Evolutionary conservation across 2,113 vertebrate species (phyloP), one percentile per base, ranked within the genome.

Genomic region (Corythornis cristatus): DNA sequence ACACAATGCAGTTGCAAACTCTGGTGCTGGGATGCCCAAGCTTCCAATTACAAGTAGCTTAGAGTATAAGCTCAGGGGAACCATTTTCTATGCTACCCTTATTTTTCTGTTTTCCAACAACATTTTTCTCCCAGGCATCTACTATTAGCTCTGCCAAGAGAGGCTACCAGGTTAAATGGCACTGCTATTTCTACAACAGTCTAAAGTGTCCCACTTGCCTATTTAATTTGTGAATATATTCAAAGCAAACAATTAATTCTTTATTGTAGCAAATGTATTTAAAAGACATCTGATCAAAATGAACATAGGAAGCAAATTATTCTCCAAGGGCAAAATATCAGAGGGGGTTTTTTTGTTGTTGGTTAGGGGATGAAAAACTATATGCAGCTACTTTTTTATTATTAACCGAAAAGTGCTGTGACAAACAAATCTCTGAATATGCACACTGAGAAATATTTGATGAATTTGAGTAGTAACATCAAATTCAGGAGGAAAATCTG

Each of bases 401-500:
- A 76, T 95, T 96, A 96, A 86, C 84, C 28, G 15, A 19, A 84
- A 89, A 54, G 57, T 51, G 43, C 31, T 86, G 22, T 93, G 88
- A 86, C 80, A 73, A 79, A 23, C 88, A 26, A n/a, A 79, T 89
- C 71, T 54, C 46, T 88, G 70, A 92, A 71, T 53, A 60, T 19
- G 70, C 31, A 80, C 53, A 58, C 16, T 83, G 42, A 93, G 64
- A 94, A 88, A 84, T 96, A 76, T 57, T 54, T 46, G 23, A 35
- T 81, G 87, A 91, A 88, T 73, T 93, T 89, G 20, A 87, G 16
- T 6, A 77, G 26, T 82, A 81, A 67, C 5, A 72, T 23, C 10
- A 9, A 88, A 43, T 77, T 92, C 31, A 83, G 26, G 48, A 21
- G 42, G 35, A 73, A 73, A 89, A 43, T 42, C 15, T 67, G 12